Evolutionary conservation across 2,888 invertebrate species (phyloP).

Genomic region (Acleris laterana): DNA sequence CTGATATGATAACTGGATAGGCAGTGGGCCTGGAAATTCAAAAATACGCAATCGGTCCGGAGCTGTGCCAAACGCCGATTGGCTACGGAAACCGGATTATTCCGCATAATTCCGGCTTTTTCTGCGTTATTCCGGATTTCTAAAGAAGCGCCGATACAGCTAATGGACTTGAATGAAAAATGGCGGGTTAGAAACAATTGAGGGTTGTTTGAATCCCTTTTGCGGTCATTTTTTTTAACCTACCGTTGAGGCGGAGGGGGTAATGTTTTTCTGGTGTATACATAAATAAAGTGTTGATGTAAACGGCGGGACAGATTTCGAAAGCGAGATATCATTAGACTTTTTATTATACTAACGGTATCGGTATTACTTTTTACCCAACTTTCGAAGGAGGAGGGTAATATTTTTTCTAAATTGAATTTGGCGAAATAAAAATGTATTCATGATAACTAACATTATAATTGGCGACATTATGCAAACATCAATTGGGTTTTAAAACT

Average conservation of each 20-base stretch:
- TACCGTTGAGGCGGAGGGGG: background rate
- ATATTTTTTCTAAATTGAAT: no score
- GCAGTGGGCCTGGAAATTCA: background rate
- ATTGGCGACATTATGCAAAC: no score
- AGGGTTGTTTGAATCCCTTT: background rate
- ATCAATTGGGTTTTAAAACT: no score
- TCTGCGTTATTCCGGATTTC: background rate
- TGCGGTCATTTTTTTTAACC: background rate
- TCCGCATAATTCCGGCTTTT: conserved; percentile 29
- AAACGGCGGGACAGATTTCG: no score
- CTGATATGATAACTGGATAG: background rate
- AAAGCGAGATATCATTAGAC: no score
- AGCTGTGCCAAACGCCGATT: conserved; percentile 5
- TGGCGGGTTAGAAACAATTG: conserved; percentile 29
- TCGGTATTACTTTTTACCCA: no score
- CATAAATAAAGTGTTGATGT: no score
- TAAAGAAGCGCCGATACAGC: conserved; percentile 29
- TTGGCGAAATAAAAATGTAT: no score
- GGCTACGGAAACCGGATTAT: conserved; percentile 32
- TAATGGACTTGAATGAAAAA: conserved; percentile 36
- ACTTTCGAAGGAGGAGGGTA: no score
- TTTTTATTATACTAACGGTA: no score
- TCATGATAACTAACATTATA: no score
- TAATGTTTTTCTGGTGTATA: background rate
- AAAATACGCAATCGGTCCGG: background rate